These are phyloP conservation scores for Plestiodon gilberti DNA, from an alignment of 2,113 vertebrate genomes.

Conservation along the genomic window DNA sequence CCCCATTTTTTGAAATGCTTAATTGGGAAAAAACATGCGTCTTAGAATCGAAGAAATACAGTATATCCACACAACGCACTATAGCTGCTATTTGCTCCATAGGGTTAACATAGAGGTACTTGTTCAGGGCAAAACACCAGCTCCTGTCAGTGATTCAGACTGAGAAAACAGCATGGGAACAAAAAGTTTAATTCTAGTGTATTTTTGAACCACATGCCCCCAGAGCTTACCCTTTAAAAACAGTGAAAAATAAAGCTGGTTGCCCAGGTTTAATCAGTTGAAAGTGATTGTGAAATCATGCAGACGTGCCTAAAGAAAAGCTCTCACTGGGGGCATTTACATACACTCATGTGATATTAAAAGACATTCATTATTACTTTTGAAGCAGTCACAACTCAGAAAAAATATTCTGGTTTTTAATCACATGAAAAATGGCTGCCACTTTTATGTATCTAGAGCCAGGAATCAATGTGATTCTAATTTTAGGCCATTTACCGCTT, in stretches of 20 bases:
- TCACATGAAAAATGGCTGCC: slow-evolving; percentile 55
- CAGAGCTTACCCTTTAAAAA: no score
- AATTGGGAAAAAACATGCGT: no score
- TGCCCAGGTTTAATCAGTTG: slow-evolving; percentile 39
- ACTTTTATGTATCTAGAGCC: slow-evolving; percentile 57
- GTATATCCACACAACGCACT: no score
- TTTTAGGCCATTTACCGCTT: slow-evolving; percentile 41
- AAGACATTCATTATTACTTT: slow-evolving; percentile 49
- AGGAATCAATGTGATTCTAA: slow-evolving; percentile 59
- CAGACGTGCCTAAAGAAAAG: slow-evolving; percentile 40
- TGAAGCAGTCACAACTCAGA: slow-evolving; percentile 47
- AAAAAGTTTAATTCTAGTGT: no score
- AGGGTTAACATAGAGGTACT: no score
- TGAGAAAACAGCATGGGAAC: no score
- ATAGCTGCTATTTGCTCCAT: no score
- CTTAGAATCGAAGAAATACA: no score
- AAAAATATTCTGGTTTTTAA: slow-evolving; percentile 52
- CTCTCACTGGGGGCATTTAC: slow-evolving; percentile 37
- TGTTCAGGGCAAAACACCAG: no score
- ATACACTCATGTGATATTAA: slow-evolving; percentile 39
- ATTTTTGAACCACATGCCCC: no score
- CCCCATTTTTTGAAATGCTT: no score
- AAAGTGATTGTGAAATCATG: slow-evolving; percentile 48
- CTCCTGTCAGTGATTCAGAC: no score
- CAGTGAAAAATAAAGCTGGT: not conserved